Conservation (phyloP, 2,888 invertebrate genomes). For the Ichneumoninae sp. region DNA sequence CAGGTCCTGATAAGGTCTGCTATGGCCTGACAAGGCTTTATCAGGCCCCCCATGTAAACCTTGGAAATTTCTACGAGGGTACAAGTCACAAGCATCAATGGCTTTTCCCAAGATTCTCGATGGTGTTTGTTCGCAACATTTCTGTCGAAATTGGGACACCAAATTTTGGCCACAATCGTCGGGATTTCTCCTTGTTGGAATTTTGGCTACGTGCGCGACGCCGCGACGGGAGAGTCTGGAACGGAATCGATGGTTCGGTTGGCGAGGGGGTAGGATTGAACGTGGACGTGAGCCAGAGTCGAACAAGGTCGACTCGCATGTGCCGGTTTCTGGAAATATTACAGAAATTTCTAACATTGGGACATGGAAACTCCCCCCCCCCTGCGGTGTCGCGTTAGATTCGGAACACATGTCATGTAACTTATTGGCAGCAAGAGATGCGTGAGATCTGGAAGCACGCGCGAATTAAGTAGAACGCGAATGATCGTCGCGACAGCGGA, state of each 20-base stretch:
- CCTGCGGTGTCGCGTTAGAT: slow-evolving; percentile 9
- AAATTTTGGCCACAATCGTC: background rate
- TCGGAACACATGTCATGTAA: slow-evolving; percentile 4
- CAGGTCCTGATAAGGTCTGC: too few species aligned
- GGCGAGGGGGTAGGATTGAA: slow-evolving; percentile 33
- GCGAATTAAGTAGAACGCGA: background rate
- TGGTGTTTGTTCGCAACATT: background rate
- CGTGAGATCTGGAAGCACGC: background rate
- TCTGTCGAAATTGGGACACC: background rate
- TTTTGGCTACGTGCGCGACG: slow-evolving; percentile 21
- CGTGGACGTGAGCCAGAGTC: slow-evolving; percentile 54
- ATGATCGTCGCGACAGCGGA: background rate
- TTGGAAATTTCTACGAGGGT: too few species aligned
- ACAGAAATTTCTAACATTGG: background rate
- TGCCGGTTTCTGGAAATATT: slow-evolving; percentile 51
- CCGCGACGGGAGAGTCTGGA: slow-evolving; percentile 48
- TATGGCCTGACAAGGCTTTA: too few species aligned
- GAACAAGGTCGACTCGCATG: slow-evolving; percentile 51
- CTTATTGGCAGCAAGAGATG: background rate
- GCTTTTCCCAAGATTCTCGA: background rate
- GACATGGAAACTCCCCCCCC: background rate
- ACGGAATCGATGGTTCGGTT: slow-evolving; percentile 34
- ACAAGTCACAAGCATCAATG: too few species aligned
- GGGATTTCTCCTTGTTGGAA: background rate
- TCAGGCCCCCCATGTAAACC: too few species aligned